Conservation (phyloP, 1,140 invertebrate species). For the Camponotus pennsylvanicus region DNA sequence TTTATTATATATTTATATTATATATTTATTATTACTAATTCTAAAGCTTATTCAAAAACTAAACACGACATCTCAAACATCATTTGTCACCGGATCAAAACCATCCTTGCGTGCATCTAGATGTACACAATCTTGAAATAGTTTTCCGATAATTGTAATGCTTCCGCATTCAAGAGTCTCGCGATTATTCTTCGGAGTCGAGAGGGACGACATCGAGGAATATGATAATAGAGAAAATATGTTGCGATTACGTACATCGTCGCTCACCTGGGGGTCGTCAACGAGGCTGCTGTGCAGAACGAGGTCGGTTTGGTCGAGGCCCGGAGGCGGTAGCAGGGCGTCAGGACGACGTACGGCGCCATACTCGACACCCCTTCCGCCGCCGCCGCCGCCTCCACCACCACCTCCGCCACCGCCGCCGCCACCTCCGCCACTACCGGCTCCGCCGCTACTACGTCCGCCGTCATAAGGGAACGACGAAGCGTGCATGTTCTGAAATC, state of each 20-base stretch:
- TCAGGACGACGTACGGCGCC: constrained; percentile 88
- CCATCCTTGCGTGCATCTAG: background rate
- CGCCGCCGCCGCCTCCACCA: constrained; percentile 81
- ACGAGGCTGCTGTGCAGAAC: constrained; percentile 85
- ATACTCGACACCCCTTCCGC: constrained; percentile 82
- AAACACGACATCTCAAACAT: background rate
- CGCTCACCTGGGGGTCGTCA: constrained; percentile 87
- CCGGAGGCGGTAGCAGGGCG: constrained; percentile 87
- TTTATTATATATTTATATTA: no score
- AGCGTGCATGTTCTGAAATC: constrained; percentile 87
- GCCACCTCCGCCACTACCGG: constrained; percentile 83
- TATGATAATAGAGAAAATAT: constrained; percentile 74
- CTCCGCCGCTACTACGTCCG: constrained; percentile 83
- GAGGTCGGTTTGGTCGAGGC: constrained; percentile 85
- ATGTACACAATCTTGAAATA: background rate
- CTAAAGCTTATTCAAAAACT: no score
- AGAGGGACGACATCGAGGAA: constrained; percentile 11
- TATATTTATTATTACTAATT: no score
- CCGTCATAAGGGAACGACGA: constrained; percentile 86
- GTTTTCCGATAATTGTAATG: background rate
- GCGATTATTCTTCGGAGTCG: constrained; percentile 9
- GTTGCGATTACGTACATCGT: constrained; percentile 85
- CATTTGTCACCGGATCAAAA: background rate
- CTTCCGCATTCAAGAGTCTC: background rate
- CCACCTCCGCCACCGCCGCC: constrained; percentile 85